A percentile compares a stretch with the other conserved stretches of the same genome.
These are phyloP conservation scores for Scaptomyza montana DNA, from an alignment of 1,140 invertebrate genomes.

Conservation along the genomic window DNA sequence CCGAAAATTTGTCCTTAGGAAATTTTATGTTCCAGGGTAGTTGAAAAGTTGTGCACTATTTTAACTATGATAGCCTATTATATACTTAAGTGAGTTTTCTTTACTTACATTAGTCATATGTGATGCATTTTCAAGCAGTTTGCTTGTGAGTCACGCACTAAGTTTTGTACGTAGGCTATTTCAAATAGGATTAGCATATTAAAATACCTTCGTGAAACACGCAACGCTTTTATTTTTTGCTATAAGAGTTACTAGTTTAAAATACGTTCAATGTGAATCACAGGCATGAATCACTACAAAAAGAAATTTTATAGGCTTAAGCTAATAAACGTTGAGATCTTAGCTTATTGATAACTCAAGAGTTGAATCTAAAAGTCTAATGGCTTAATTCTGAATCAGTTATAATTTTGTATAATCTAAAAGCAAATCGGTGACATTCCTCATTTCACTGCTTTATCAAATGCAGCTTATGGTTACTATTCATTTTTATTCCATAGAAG, in stretches of 20 bases:
- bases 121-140: constrained; percentile 3
- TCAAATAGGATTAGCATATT: constrained; percentile 42
- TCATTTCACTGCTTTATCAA: no score
- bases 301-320: no score
- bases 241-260: background rate
- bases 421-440: no score
- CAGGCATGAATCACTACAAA: background rate
- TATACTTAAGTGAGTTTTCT: background rate
- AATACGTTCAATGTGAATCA: constrained; percentile 23
- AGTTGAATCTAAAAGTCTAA: no score
- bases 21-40: no score
- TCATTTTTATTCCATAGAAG: background rate
- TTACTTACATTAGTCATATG: constrained; percentile 12
- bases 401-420: no score
- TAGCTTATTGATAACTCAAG: no score
- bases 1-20: constrained; percentile 39
- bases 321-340: no score
- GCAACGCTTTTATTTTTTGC: constrained; percentile 16
- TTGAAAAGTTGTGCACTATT: constrained; percentile 1
- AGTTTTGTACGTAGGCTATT: background rate
- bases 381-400: no score
- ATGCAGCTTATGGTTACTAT: background rate
- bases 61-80: constrained; percentile 6
- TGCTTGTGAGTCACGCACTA: constrained; percentile 32
- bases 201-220: constrained; percentile 39